These are phyloP conservation scores for Platycheirus albimanus DNA, from an alignment of 2,888 invertebrate species.

Conservation along the genomic window DNA sequence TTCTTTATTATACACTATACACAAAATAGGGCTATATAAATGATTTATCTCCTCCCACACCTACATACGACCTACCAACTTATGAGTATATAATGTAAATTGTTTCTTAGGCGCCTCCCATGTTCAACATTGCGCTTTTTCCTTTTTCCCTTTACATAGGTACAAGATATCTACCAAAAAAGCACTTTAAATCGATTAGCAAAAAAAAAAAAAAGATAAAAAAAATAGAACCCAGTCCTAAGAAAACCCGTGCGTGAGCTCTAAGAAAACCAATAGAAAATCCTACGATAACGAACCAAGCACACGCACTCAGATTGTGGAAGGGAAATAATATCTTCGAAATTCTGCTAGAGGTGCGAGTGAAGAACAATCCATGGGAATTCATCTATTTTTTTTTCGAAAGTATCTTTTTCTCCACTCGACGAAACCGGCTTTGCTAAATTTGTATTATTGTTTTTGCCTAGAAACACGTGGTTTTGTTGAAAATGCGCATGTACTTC, in stretches of 20 bases:
- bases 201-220: conserved; percentile 25
- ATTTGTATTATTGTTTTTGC: conserved; percentile 29
- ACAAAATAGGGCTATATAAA: conserved; percentile 46
- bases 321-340: conserved; percentile 47
- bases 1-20: too few relatives aligned
- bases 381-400: conserved; percentile 34
- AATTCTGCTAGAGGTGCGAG: conserved; percentile 29
- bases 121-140: conserved; percentile 56
- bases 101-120: conserved; percentile 68
- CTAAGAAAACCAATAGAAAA: conserved; percentile 68
- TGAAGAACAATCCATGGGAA: conserved; percentile 28
- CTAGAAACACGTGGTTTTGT: conserved; percentile 51
- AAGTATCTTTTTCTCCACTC: conserved; percentile 11
- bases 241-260: conserved; percentile 64
- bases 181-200: conserved; percentile 69
- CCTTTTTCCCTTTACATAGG: conserved; percentile 16
- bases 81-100: conserved; percentile 28
- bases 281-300: conserved; percentile 45
- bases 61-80: neutral
- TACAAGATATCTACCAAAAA: conserved; percentile 64
- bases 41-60: conserved; percentile 66
- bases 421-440: neutral
- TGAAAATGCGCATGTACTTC: conserved; percentile 63
- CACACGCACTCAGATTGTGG: conserved; percentile 53
- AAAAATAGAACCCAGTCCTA: conserved; percentile 31